Percentiles rank a stretch among this genome's conserved stretches.
Conservation (phyloP, 1,140 invertebrate genomes). For the Vollenhovia emeryi region DNA sequence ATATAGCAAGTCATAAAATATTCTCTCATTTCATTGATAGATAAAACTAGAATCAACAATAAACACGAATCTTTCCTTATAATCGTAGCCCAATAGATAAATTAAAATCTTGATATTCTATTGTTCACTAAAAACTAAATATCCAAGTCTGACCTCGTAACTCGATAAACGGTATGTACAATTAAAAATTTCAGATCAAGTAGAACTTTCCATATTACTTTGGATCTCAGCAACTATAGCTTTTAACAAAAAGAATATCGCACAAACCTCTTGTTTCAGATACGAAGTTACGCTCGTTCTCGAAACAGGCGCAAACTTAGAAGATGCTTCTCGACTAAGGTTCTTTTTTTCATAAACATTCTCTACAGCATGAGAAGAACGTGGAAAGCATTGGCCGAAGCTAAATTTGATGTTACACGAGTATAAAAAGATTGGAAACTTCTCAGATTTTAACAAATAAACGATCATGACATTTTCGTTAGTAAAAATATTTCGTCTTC, state of each 20-base stretch:
- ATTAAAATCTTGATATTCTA: not conserved
- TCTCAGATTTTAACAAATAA: not conserved
- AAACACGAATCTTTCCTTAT: not conserved
- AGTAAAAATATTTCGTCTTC: not conserved
- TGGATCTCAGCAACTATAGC: not conserved
- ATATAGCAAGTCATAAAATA: not conserved
- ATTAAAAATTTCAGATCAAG: constrained; percentile 40
- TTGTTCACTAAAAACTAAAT: not conserved
- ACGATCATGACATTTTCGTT: not conserved
- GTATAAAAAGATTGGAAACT: constrained; percentile 21
- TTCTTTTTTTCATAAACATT: constrained; percentile 35
- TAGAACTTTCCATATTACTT: constrained; percentile 22
- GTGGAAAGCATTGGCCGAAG: not conserved
- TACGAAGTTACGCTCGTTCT: constrained; percentile 27
- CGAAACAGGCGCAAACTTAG: constrained; percentile 29
- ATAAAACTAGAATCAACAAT: not conserved
- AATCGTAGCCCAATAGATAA: not conserved
- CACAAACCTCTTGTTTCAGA: constrained; percentile 19
- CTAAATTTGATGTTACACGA: constrained; percentile 44
- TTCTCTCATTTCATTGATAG: not conserved
- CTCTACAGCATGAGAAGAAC: not conserved
- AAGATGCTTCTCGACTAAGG: constrained; percentile 19
- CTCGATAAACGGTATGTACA: not conserved
- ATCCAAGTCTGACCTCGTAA: not conserved
- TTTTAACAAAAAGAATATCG: constrained; percentile 20